Evolutionary conservation across 2,888 invertebrate genomes (phyloP).

Genomic region (Drosophila infuscata): DNA sequence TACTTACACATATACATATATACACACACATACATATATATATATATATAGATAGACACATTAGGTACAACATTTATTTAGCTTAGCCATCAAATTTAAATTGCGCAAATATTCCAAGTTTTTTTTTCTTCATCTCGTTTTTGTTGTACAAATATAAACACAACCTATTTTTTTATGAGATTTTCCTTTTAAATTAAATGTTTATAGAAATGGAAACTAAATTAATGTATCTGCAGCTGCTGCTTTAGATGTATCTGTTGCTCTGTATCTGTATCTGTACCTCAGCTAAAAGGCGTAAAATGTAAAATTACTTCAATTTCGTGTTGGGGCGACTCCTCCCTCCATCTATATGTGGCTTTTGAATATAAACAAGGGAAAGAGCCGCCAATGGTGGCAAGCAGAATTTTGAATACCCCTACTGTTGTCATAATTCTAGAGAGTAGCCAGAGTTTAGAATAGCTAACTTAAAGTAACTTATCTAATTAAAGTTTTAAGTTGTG

Average conservation of each 20-base stretch:
- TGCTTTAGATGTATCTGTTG: conserved; percentile 9
- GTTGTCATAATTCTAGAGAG: not conserved
- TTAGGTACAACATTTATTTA: conserved; percentile 61
- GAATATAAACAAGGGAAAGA: conserved; percentile 33
- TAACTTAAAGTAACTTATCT: not conserved
- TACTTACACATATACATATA: conserved; percentile 21
- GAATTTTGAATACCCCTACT: conserved; percentile 21
- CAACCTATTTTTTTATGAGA: conserved; percentile 43
- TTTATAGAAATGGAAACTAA: conserved; percentile 65
- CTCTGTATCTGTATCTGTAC: conserved; percentile 22
- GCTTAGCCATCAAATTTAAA: conserved; percentile 66
- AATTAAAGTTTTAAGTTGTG: not conserved
- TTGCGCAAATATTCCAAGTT: conserved; percentile 28
- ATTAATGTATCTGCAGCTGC: conserved; percentile 38
- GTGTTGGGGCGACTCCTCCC: conserved; percentile 4
- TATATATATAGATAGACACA: not conserved
- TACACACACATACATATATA: conserved; percentile 8
- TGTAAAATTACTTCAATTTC: conserved; percentile 56
- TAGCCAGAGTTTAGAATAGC: not conserved
- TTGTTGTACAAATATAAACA: conserved; percentile 60
- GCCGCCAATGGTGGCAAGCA: not conserved
- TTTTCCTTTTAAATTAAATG: conserved; percentile 64
- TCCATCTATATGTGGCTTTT: conserved; percentile 41
- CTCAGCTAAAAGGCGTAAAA: conserved; percentile 51
- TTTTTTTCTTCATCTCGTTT: not conserved